phyloP scores from a whole-genome alignment of 2,113 vertebrate species.

The Mirounga angustirostris region DNA sequence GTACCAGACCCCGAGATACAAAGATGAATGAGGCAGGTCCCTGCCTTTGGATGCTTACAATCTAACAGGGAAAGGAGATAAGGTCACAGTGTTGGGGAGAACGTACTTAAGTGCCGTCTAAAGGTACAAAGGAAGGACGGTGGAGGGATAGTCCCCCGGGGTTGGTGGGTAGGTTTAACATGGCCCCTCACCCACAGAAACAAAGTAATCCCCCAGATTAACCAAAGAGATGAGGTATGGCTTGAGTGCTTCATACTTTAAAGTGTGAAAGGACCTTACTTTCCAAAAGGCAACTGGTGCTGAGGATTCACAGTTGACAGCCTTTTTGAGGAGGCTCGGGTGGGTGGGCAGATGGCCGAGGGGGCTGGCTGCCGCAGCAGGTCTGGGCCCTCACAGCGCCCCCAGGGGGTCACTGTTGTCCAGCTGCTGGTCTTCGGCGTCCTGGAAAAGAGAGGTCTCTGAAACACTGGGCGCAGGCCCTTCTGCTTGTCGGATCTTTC shows the following conservation, averaged over 20 bases:
- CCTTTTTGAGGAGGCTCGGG: neutral
- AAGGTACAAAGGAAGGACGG: neutral
- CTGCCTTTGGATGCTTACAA: neutral
- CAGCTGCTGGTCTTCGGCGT: conserved; percentile 83
- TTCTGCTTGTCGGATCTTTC: too few relatives aligned
- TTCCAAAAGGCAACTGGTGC: neutral
- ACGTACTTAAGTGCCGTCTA: neutral
- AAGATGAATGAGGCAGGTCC: neutral
- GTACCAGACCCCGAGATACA: neutral
- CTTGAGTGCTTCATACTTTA: neutral
- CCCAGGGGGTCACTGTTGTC: conserved; percentile 78
- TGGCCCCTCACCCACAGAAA: neutral
- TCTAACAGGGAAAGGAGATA: neutral
- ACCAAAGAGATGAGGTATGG: neutral
- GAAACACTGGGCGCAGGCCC: fast-evolving
- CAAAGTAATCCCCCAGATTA: neutral
- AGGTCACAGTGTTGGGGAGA: neutral
- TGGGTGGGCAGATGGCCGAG: neutral
- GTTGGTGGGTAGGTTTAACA: neutral
- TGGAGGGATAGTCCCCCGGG: neutral
- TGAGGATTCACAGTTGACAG: neutral
- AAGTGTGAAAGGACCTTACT: neutral
- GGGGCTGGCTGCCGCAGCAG: neutral
- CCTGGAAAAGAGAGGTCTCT: conserved; percentile 80
- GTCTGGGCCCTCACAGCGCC: conserved; percentile 67